Evolutionary conservation across 2,888 invertebrate genomes (phyloP), one percentile per base, ranked within the genome.

Genomic region (Himalopsyche japonica): DNA sequence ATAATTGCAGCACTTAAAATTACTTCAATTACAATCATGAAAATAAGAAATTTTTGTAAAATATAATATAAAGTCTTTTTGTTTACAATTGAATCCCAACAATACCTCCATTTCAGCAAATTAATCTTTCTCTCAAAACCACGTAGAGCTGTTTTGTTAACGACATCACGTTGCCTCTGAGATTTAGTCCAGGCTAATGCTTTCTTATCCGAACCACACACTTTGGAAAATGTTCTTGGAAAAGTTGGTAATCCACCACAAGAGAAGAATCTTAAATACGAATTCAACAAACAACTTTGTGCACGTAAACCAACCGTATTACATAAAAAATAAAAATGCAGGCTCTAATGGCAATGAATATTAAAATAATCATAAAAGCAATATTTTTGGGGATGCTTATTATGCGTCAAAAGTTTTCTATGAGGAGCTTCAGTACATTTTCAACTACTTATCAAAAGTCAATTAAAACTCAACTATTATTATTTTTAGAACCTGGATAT

Each of bases 181-280:
- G 57, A 57, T 57, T 57, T 57, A 77, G 77, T 57, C 82, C 79
- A 70, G 43, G 57, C 79, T 37, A 82, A 82, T 70, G 82, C 82
- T 48, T 79, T 43, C 79, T 82, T 82, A 82, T 82, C 82, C 82
- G 64, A 70, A 70, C n/a, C 57, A 57, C 57, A 57, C 57, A 57
- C 57, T 57, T 82, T 47, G 79, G 82, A 82, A 79, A 82, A 82
- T 82, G 82, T 82, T 82, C 82, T 79, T 47, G 34, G n/a, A 49
- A 57, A 82, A 82, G 64, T 82, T 82, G 57, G 82, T 82, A 82
- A 82, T 82, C 82, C 82, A 32, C 24, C 32, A 78, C 79, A 37
- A 64, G 82, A 79, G 70, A 82, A 82, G 82, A 82, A 57, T 20
- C 57, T 57, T 57, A 57, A 57, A 57, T 57, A 2, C 20, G 24